A percentile compares a stretch with the other conserved stretches of the same genome.
Evolutionary conservation across 2,113 vertebrate species (phyloP).

Genomic region (Gnathonemus echidnorhynchus): DNA sequence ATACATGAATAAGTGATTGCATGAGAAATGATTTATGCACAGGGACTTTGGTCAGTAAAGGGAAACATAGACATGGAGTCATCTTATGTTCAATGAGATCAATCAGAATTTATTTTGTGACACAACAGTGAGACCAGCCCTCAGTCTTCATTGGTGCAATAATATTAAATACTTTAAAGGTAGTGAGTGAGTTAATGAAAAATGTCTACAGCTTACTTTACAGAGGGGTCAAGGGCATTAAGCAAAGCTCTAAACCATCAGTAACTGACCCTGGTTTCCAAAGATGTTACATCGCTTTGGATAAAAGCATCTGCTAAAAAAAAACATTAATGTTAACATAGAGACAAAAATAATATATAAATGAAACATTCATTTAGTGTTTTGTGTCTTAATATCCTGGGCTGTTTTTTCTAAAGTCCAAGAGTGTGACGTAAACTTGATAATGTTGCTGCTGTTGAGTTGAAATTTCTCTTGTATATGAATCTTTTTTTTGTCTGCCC

Average conservation of each 20-base stretch:
- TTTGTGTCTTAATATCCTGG: not conserved
- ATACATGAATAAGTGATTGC: not conserved
- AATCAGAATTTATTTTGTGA: not conserved
- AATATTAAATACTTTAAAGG: not conserved
- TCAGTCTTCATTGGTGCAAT: not conserved
- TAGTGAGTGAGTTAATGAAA: not conserved
- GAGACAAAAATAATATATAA: not conserved
- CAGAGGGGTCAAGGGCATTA: not conserved
- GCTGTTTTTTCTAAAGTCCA: not conserved
- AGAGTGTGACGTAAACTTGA: not conserved
- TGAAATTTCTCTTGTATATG: not conserved
- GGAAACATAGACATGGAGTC: too few relatives aligned
- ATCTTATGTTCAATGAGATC: not conserved
- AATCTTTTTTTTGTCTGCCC: not conserved
- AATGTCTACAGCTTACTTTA: not conserved
- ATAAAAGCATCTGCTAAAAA: not conserved
- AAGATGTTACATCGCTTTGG: not conserved
- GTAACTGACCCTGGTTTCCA: not conserved
- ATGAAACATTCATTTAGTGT: not conserved
- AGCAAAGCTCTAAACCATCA: not conserved
- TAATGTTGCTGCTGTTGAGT: not conserved
- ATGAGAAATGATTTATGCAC: not conserved
- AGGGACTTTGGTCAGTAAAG: not conserved
- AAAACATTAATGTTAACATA: not conserved
- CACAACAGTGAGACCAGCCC: not conserved